A percentile compares a stretch with the other conserved stretches of the same genome.
Conservation (phyloP, 2,888 invertebrate genomes). For the Schizaphis graminum region DNA sequence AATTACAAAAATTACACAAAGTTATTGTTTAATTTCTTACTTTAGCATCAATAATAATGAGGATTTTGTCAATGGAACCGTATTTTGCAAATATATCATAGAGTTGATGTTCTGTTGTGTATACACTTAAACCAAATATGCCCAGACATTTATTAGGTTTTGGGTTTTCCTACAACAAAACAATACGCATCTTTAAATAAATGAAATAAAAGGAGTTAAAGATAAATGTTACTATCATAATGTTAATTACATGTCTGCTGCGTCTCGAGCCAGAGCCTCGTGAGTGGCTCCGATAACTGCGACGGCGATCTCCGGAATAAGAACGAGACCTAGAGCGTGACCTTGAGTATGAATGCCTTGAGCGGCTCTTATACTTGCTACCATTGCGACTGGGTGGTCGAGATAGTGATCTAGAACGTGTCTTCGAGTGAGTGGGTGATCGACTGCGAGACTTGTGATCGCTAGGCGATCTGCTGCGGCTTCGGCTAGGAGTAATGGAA, state of each 20-base stretch:
- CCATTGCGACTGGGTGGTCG: constrained; percentile 57
- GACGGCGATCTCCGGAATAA: constrained; percentile 60
- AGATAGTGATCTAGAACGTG: constrained; percentile 59
- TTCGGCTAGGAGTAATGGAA: constrained; percentile 45
- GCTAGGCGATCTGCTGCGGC: constrained; percentile 56
- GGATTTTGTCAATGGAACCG: constrained; percentile 91
- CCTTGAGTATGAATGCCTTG: constrained; percentile 58
- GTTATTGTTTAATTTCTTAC: constrained; percentile 72
- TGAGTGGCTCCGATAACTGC: constrained; percentile 65
- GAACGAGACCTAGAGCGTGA: constrained; percentile 65
- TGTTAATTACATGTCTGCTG: constrained; percentile 57
- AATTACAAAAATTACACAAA: background rate
- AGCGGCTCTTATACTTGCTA: constrained; percentile 62
- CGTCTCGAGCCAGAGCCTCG: constrained; percentile 62
- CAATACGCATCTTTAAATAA: background rate
- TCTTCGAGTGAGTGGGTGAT: constrained; percentile 57
- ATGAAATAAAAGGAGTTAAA: background rate
- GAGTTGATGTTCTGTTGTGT: constrained; percentile 92
- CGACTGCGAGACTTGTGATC: constrained; percentile 59
- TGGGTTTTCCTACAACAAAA: constrained; percentile 78
- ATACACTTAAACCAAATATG: constrained; percentile 93
- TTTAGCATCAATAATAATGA: constrained; percentile 96
- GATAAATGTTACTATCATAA: background rate
- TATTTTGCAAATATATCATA: constrained; percentile 93
- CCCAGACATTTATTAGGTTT: constrained; percentile 91